These are phyloP conservation scores for Mustelus asterias DNA, from an alignment of 2,113 vertebrate species.

Conservation along the genomic window DNA sequence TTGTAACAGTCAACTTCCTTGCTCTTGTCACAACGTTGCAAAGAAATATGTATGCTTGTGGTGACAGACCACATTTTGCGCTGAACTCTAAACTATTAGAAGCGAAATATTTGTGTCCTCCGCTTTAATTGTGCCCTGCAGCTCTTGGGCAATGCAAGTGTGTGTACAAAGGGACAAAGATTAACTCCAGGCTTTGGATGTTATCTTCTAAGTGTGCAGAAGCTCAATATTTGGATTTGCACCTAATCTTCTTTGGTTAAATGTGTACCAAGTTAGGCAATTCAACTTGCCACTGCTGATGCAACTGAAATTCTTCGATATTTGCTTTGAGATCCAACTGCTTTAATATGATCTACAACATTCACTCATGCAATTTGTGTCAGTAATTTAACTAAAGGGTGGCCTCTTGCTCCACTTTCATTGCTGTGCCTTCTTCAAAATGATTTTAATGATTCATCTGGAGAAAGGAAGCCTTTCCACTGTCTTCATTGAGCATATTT, in stretches of 20 bases:
- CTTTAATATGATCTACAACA: not conserved
- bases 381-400: not conserved
- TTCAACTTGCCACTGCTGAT: not conserved
- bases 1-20: not conserved
- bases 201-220: not conserved
- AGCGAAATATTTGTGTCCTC: not conserved
- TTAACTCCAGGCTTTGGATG: not conserved
- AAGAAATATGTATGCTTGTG: not conserved
- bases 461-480: not conserved
- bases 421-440: not conserved
- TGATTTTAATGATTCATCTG: not conserved
- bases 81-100: not conserved
- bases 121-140: not conserved
- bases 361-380: not conserved
- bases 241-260: not conserved
- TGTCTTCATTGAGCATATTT: not conserved
- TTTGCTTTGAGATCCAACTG: not conserved
- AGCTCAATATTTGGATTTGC: constrained; percentile 9
- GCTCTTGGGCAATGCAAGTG: not conserved
- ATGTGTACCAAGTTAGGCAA: not conserved
- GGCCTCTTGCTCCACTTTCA: not conserved
- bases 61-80: not conserved
- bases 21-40: not conserved
- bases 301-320: not conserved
- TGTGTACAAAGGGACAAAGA: not conserved